Evolutionary conservation across 2,113 vertebrate genomes (phyloP).

Genomic region (Nyctibius bracteatus): DNA sequence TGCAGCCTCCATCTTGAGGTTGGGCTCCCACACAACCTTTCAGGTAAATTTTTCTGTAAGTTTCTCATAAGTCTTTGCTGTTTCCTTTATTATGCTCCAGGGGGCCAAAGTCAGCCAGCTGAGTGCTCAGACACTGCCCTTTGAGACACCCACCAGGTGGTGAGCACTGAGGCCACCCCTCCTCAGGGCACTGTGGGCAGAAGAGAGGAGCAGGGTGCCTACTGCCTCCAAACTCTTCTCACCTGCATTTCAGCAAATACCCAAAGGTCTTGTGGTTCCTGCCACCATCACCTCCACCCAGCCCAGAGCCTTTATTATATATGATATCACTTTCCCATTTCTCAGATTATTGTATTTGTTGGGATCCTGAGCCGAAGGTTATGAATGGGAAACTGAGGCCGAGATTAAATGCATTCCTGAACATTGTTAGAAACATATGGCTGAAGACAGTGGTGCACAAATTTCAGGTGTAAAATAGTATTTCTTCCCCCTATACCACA

Average conservation of each 20-base stretch:
- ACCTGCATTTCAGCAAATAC: background rate
- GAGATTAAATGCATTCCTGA: background rate
- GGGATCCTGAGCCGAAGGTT: background rate
- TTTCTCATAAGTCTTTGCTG: background rate
- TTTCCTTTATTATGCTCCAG: background rate
- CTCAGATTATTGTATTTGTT: background rate
- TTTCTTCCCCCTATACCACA: background rate
- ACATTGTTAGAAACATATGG: background rate
- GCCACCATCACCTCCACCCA: background rate
- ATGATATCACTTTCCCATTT: rapidly evolving
- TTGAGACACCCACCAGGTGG: rapidly evolving
- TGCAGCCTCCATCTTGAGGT: rapidly evolving
- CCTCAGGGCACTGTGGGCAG: rapidly evolving
- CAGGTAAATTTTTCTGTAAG: background rate
- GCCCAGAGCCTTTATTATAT: background rate
- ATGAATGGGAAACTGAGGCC: background rate
- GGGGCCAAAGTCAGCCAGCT: background rate
- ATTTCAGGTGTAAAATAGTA: background rate
- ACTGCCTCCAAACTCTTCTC: background rate
- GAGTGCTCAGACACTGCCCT: rapidly evolving
- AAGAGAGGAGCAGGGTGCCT: background rate
- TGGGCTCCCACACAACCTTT: background rate
- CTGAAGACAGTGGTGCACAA: rapidly evolving
- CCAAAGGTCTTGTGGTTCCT: background rate
- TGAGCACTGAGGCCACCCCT: background rate